phyloP scores from a whole-genome alignment of 92 coral and sea anemone species.

The Zoanthus sociatus region DNA sequence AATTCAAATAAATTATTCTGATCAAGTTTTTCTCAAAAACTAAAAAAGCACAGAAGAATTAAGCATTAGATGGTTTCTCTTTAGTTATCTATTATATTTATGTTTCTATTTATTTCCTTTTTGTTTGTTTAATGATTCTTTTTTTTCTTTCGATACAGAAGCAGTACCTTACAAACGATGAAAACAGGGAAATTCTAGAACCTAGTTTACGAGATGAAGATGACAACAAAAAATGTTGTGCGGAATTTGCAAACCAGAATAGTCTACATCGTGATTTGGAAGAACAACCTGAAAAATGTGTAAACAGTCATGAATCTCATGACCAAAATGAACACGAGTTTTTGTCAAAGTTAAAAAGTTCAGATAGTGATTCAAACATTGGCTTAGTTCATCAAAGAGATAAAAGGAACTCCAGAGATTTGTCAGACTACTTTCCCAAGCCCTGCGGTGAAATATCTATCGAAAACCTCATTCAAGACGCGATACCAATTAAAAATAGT shows the following conservation, averaged over 20 bases:
- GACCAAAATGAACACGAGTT: background rate
- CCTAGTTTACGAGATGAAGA: background rate
- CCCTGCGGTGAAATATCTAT: conserved; percentile 69
- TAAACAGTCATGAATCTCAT: background rate
- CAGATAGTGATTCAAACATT: background rate
- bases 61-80: no score
- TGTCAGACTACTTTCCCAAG: conserved; percentile 61
- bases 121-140: no score
- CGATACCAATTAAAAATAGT: conserved; percentile 57
- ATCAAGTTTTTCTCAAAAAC: no score
- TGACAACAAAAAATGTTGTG: background rate
- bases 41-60: no score
- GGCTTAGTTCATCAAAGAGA: conserved; percentile 8
- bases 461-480: conserved; percentile 77
- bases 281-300: background rate
- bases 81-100: no score
- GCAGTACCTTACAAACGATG: background rate
- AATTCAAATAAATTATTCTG: no score
- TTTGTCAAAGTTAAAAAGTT: background rate
- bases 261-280: background rate
- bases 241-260: background rate
- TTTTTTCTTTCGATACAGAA: background rate
- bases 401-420: conserved; percentile 31
- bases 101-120: no score
- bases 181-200: background rate